Evolutionary conservation across 2,888 invertebrate species (phyloP), one percentile per base, ranked within the genome.

Genomic region (Dasypolia templi): DNA sequence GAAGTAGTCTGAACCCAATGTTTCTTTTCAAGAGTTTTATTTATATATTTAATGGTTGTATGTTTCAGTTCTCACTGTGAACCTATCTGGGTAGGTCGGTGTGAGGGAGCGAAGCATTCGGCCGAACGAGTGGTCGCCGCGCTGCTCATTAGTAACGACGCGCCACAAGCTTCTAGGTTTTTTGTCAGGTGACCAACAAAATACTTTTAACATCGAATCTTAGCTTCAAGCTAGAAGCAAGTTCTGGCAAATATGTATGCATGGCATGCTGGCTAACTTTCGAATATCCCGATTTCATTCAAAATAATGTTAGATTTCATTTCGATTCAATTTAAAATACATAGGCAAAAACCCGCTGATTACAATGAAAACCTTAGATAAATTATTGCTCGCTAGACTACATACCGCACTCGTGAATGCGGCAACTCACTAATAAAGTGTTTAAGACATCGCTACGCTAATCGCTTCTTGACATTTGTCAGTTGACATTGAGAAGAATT

Each of bases 31-130:
- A n/a, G n/a, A n/a, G n/a, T n/a, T 68, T 49, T 17, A 49, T 71
- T 46, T 46, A 22, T 35, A 22, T 22, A n/a, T 7, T 9, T 32
- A 11, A 26, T 62, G 22, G 9, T 44, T 63, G 59, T 70, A n/a
- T 77, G 51, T 87, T 86, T 32, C 91, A 96, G 95, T 46, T 87
- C 82, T 29, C 83, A 90, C 29, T 95, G 95, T 79, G 90, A 93
- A 73, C 87, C 95, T 12, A 84, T 95, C 58, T 95, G 96, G 96
- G 89, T 95, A 49, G 94, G 92, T 6, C 91, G 95, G 26, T 85
- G 91, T 72, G 87, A 88, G 32, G 86, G 85, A 67, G 87, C 86
- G 42, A 85, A 89, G 75, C 80, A 71, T 55, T 89, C 93, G 19
- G 94, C 93, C 56, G 89, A 92, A 19, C 91, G 87, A 5, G 80